Base-by-base conservation (phyloP, 2,888 invertebrate species). In the Drosophila lacicola region DNA sequence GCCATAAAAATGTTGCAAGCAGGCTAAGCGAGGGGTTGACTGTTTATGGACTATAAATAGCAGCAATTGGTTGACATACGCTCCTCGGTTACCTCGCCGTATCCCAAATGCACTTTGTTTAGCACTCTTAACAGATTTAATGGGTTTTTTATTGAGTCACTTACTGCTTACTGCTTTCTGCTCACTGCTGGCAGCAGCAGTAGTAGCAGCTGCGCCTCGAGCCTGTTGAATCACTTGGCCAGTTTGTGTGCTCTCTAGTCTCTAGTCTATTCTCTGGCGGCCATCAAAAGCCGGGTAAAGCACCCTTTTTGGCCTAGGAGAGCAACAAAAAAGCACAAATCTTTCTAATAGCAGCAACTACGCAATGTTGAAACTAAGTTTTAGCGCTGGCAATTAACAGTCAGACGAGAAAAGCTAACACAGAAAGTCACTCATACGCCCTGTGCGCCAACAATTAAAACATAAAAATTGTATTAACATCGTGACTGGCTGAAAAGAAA, bases 401-500 rank as follows among this genome's bases (percentile, higher is more conserved):
- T 71, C 41, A 62, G 63, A 42, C 64, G 88, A 78, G 87, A 88
- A 84, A 83, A 82, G 70, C 74, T 60, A 82, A 85, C 86, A 74
- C 63, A 58, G 47, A 76, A 79, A 83, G 88, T 81, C 84, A 81
- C 88, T 87, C 84, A 87, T 79, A 89, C 89, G 87, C 74, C 71
- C 87, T 36, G 79, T 68, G 67, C 61, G 54, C 73, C 67, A 58
- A 51, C 81, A 87, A 85, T 85, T 88, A 88, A 87, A 83, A 82
- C 81, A 85, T 87, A 79, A 70, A 85, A 88, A 83, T 82, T 89
- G 89, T 89, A 88, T 86, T 90, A 90, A 89, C 81, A 83, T 89
- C 89, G 88, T 89, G 88, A 89, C 88, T 90, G 66, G 89, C 72
- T 77, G 63, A 72, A 29, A 29, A 39, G 14, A 25, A 39, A 11